Evolutionary conservation across 2,113 vertebrate species (phyloP).

Genomic region (Myanophis thanlyinensis): DNA sequence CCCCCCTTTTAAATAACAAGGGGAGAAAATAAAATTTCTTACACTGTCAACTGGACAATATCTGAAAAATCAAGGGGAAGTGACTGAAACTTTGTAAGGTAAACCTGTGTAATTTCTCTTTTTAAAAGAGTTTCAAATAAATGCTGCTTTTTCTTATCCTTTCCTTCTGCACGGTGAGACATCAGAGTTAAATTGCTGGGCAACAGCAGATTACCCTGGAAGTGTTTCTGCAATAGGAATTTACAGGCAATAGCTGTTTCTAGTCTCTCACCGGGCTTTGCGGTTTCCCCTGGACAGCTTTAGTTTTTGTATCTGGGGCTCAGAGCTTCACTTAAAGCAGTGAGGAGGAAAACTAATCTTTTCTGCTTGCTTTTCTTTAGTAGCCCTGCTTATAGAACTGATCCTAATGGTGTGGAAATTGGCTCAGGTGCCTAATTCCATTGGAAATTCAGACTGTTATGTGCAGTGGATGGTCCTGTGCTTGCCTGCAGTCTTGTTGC

Average conservation of each 20-base stretch:
- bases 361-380: conserved; percentile 54
- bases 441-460: conserved; percentile 66
- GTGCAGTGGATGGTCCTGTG: conserved; percentile 51
- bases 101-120: conserved; percentile 32
- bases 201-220: conserved; percentile 35
- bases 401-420: conserved; percentile 71
- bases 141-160: neutral
- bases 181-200: conserved; percentile 16
- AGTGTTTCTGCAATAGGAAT: conserved; percentile 42
- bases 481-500: conserved; percentile 58
- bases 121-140: conserved; percentile 52
- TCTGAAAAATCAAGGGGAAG: conserved; percentile 16
- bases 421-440: conserved; percentile 72
- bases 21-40: neutral
- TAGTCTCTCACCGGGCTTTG: conserved; percentile 49
- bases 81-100: conserved; percentile 34
- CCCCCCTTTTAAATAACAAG: neutral
- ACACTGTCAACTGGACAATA: neutral
- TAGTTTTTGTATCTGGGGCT: conserved; percentile 55
- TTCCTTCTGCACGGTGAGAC: conserved; percentile 17
- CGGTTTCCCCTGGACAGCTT: conserved; percentile 50
- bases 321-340: conserved; percentile 60
- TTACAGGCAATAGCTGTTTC: conserved; percentile 55
- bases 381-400: conserved; percentile 58
- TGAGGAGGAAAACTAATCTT: conserved; percentile 64